Conservation (phyloP, 2,113 vertebrate species). For the Enhydra lutris region DNA sequence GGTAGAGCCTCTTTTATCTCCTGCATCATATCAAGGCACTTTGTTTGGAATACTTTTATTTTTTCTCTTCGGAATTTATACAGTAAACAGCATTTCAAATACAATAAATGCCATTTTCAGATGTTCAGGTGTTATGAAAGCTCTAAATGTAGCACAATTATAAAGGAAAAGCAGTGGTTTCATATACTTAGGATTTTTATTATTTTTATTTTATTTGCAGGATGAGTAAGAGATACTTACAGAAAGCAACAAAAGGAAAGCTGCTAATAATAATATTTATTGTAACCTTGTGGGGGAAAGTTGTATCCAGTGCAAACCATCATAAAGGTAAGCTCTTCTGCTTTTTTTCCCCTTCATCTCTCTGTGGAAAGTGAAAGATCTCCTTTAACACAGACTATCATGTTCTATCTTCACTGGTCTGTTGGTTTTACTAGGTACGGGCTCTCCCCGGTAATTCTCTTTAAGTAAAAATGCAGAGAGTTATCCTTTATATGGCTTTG, state of each 20-base stretch:
- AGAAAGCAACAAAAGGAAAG: slow-evolving; percentile 91
- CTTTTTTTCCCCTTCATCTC: neutral
- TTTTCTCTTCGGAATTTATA: neutral
- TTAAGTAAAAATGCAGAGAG: slow-evolving; percentile 10
- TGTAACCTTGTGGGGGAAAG: slow-evolving; percentile 91
- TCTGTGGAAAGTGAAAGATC: neutral
- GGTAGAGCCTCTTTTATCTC: neutral
- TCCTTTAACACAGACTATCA: neutral
- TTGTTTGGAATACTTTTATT: neutral
- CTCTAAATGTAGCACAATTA: neutral
- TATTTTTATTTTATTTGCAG: slow-evolving; percentile 82
- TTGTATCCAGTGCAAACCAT: slow-evolving; percentile 87
- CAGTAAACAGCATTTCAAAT: slow-evolving; percentile 27
- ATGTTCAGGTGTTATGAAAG: neutral
- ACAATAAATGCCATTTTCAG: neutral
- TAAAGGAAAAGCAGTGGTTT: neutral
- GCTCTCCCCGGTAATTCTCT: neutral
- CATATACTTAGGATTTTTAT: neutral
- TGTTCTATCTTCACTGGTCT: neutral
- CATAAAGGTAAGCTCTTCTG: slow-evolving; percentile 89
- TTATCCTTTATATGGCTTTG: slow-evolving; percentile 38
- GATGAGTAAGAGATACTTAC: slow-evolving; percentile 94
- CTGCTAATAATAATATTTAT: slow-evolving; percentile 94
- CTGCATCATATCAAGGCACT: neutral
- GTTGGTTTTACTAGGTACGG: neutral